Evolutionary conservation across 2,888 invertebrate species (phyloP), one percentile per base, ranked within the genome.

Genomic region (Troilus luridus): DNA sequence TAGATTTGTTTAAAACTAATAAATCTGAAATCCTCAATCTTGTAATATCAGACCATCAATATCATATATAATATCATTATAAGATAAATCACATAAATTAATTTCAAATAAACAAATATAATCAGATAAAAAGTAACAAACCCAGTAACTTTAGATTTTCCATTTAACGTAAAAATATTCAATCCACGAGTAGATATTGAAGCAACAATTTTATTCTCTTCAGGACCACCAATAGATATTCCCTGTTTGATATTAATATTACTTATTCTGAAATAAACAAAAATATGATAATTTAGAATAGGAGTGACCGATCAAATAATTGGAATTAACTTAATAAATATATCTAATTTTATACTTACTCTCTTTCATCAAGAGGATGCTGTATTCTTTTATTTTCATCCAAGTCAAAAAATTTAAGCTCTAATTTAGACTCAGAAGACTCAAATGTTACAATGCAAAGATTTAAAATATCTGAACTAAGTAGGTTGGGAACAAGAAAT

Each of bases 181-280:
- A 92, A 89, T 21, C 62, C 58, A 19, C 64, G 24, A 2, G 56
- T 27, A 59, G 90, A 77, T 59, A 91, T 67, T n/a, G 67, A 24
- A 54, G 91, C 91, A 41, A 88, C 56, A 27, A 91, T 72, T 27
- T 27, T 72, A 41, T 90, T 41, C 3, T 88, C 77, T 27, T 90
- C 88, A 17, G 88, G 67, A 56, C 91, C 91, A 64, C 91, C 91
- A 88, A 90, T 88, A 17, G 91, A 91, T 5, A 91, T 72, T 58
- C 27, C 54, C 19, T 91, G 88, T 58, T 67, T 72, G 19, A n/a
- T 59, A 88, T 88, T 88, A 10, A 72, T 1, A 72, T 90, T 56
- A 77, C 67, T 91, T 12, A 91, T 14, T 41, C 91, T 91, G 90
- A 58, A 91, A 91, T 59, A 62, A 27, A 54, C 8, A 60, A 67